Base-by-base conservation (phyloP, 1,140 invertebrate genomes). In the Pantala flavescens region DNA sequence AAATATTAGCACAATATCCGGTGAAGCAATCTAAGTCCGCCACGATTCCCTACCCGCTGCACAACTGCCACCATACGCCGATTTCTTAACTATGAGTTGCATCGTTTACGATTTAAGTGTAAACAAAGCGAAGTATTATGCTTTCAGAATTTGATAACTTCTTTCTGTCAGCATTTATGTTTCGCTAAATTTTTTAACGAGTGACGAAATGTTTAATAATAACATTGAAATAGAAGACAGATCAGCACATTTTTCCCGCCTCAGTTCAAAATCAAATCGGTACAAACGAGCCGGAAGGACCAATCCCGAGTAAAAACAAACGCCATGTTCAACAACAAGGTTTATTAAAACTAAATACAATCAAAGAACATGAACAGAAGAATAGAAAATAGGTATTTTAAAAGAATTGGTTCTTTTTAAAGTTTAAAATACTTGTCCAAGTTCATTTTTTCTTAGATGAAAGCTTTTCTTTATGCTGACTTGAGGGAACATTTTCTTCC, bases 391-490 rank as follows among this genome's bases (percentile, higher is more conserved):
- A 36, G 9, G 9, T 36, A 2, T 5, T 36, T 36, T 9, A 36
- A 5, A 36, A 5, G 9, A 2, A 36, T 5, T 2, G 9, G 28
- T 36, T 36, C 9, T 9, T 36, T 36, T 2, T 5, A 36, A 36
- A 2, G 9, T 36, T 36, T 36, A 36, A 36, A 36, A 9, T 36
- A 9, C 28, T 36, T 36, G 28, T 2, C 28, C n/a, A 3, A 7
- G 49, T 3, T 21, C 71, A 72, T 72, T 16, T 72, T 24, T 14
- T 19, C 71, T n/a, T 3, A 42, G 23, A 42, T 76, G 74, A 71
- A 81, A 83, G 71, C 82, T 83, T 71, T 80, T 80, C 74, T 83
- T 83, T 24, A 83, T 79, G 72, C 73, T 79, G 79, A 80, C 78
- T 19, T 78, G 72, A 70, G 87, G 84, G 79, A 78, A 83, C 21